These are phyloP conservation scores for Subanguina moxae DNA, from an alignment of 1,140 invertebrate species.

Conservation along the genomic window DNA sequence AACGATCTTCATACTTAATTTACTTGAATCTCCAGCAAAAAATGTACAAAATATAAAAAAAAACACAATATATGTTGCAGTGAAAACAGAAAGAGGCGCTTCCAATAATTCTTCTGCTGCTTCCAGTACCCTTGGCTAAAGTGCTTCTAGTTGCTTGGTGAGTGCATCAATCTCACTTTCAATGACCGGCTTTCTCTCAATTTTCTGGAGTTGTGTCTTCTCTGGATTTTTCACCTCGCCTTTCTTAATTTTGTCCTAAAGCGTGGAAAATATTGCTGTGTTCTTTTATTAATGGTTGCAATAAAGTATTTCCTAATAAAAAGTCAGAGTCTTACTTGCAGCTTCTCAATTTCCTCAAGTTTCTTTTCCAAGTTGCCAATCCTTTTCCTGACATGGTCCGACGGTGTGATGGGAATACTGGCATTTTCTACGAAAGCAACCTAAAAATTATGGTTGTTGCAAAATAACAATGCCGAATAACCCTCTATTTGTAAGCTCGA, in stretches of 20 bases:
- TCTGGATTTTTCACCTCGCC: slow-evolving; percentile 49
- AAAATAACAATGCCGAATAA: too few relatives aligned
- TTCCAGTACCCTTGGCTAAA: slow-evolving; percentile 16
- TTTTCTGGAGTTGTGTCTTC: slow-evolving; percentile 58
- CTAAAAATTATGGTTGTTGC: too few relatives aligned
- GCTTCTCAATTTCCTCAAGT: slow-evolving; percentile 48
- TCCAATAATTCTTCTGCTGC: too few relatives aligned
- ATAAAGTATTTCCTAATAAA: too few relatives aligned
- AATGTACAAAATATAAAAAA: too few relatives aligned
- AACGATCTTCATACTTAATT: too few relatives aligned
- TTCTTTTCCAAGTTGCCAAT: slow-evolving; percentile 47
- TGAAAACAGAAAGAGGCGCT: background rate
- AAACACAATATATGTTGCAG: background rate
- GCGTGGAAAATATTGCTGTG: slow-evolving; percentile 5
- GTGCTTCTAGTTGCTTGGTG: slow-evolving; percentile 47
- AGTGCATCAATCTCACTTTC: slow-evolving; percentile 60
- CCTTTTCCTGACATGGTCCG: slow-evolving; percentile 53
- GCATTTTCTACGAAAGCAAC: slow-evolving; percentile 10
- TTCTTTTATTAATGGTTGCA: background rate
- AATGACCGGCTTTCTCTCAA: slow-evolving; percentile 52
- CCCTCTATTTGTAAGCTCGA: too few relatives aligned
- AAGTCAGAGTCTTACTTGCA: slow-evolving; percentile 22
- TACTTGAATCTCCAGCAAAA: too few relatives aligned
- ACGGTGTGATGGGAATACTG: slow-evolving; percentile 42
- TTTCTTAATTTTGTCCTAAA: slow-evolving; percentile 34